Conservation (phyloP, 2,113 vertebrate species). For the Ploceus nigricollis region DNA sequence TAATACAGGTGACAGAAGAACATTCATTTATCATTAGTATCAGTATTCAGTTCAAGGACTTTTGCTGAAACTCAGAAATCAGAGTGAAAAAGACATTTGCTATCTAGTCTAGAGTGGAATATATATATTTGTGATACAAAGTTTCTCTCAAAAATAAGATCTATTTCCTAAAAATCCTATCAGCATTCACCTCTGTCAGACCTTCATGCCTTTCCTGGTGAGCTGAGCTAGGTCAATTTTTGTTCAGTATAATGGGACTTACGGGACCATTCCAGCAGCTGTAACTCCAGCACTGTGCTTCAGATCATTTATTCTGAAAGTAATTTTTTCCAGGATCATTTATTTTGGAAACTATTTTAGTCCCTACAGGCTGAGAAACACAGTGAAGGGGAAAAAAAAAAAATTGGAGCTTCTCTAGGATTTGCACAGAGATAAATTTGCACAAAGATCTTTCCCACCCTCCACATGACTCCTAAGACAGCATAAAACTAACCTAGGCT, state of each 20-base stretch:
- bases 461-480: background rate
- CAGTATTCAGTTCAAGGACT: background rate
- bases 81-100: background rate
- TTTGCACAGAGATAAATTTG: background rate
- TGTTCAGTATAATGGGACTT: background rate
- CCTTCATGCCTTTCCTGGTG: background rate
- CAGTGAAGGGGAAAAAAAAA: background rate
- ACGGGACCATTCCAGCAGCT: background rate
- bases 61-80: background rate
- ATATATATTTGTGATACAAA: background rate
- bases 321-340: background rate
- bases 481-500: background rate
- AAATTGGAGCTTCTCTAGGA: background rate
- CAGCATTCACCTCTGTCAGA: background rate
- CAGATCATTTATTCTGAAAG: slow-evolving; percentile 3
- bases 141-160: background rate
- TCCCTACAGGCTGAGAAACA: background rate
- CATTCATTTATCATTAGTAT: background rate
- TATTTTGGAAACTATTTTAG: background rate
- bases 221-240: background rate
- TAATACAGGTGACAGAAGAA: background rate
- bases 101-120: background rate
- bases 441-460: background rate
- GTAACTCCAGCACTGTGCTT: background rate
- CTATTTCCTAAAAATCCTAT: background rate